Percentiles rank a stretch among this genome's conserved stretches.
phyloP scores from a whole-genome alignment of 2,113 vertebrate species.

The Andinoacara biseriatus region DNA sequence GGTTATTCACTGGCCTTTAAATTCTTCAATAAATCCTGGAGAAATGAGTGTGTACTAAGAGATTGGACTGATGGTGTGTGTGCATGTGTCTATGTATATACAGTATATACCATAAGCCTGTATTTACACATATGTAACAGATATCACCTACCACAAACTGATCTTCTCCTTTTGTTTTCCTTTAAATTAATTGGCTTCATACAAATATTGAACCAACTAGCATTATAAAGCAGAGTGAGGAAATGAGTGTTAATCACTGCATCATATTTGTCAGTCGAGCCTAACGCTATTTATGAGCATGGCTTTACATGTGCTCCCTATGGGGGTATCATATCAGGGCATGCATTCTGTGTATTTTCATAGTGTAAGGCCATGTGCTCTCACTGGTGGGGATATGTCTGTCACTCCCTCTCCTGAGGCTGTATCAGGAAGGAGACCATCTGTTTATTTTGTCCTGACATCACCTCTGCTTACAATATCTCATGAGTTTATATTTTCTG shows the following conservation, averaged over 20 bases:
- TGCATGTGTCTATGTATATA: neutral
- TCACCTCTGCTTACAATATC: conserved; percentile 52
- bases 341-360: conserved; percentile 61
- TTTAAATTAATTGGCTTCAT: conserved; percentile 17
- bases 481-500: conserved; percentile 16
- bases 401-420: conserved; percentile 63
- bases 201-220: conserved; percentile 25
- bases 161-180: conserved; percentile 23
- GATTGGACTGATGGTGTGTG: neutral
- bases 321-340: conserved; percentile 54
- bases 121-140: neutral
- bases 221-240: conserved; percentile 24
- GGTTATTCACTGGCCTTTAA: neutral
- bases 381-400: conserved; percentile 63
- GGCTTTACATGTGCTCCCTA: conserved; percentile 59
- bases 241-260: conserved; percentile 48
- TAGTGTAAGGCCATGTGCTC: conserved; percentile 35
- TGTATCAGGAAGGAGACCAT: conserved; percentile 57
- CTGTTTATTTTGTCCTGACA: conserved; percentile 71
- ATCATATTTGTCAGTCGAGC: conserved; percentile 58
- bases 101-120: neutral
- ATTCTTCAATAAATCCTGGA: neutral
- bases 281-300: conserved; percentile 47
- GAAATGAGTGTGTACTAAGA: neutral
- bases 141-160: neutral